A percentile compares a stretch with the other conserved stretches of the same genome.
phyloP scores from a whole-genome alignment of 2,113 vertebrate species.

The Silurus glanis region DNA sequence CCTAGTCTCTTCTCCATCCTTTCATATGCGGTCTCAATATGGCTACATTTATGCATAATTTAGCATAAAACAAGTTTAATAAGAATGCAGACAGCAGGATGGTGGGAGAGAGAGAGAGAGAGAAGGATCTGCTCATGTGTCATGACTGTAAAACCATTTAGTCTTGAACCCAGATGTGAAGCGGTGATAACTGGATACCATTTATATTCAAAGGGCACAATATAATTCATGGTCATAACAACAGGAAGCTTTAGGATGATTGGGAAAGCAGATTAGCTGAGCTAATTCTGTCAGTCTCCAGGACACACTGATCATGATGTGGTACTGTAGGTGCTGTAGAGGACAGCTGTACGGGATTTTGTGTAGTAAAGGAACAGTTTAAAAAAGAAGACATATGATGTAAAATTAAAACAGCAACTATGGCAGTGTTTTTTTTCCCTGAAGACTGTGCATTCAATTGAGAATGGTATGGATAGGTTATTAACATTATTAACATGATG shows the following conservation, averaged over 20 bases:
- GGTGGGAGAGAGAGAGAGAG: background rate
- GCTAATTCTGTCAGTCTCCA: background rate
- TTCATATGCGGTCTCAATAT: background rate
- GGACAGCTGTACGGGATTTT: background rate
- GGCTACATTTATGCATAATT: background rate
- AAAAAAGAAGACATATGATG: background rate
- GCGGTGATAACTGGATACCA: slow-evolving; percentile 56
- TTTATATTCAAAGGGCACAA: slow-evolving; percentile 53
- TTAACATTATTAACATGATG: background rate
- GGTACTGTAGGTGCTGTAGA: background rate
- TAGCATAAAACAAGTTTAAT: background rate
- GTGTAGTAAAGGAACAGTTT: background rate
- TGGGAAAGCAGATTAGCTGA: slow-evolving; percentile 21
- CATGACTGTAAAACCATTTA: slow-evolving; percentile 47
- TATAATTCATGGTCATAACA: slow-evolving; percentile 34
- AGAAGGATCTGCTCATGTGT: slow-evolving; percentile 43
- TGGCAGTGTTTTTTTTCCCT: background rate
- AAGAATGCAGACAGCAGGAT: background rate
- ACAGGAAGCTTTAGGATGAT: slow-evolving; percentile 14
- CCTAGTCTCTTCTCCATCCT: background rate
- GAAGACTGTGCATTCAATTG: background rate
- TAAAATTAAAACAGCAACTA: background rate
- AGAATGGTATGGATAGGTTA: background rate
- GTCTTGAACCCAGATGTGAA: slow-evolving; percentile 54
- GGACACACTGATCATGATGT: background rate